phyloP scores from a whole-genome alignment of 2,797 vertebrate genomes.

The Lepus townsendii region DNA sequence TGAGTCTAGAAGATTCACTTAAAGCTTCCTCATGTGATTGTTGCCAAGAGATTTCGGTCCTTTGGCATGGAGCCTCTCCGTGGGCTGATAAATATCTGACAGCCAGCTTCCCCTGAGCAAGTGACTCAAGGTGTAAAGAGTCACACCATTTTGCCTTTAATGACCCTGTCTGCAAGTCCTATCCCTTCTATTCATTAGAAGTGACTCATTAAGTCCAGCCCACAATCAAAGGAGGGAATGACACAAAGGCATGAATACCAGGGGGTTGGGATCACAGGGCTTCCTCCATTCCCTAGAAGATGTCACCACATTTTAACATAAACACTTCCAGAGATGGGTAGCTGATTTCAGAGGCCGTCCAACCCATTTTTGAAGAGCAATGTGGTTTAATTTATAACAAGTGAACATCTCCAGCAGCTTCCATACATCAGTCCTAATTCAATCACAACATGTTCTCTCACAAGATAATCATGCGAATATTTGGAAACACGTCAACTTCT shows the following conservation, averaged over 20 bases:
- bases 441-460: neutral
- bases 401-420: conserved; percentile 2
- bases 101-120: neutral
- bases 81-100: neutral
- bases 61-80: neutral
- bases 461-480: neutral
- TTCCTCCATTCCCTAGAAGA: neutral
- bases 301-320: neutral
- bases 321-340: neutral
- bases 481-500: neutral
- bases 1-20: neutral
- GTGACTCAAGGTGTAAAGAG: neutral
- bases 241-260: neutral
- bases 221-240: neutral
- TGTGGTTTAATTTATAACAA: conserved; percentile 3
- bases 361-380: neutral
- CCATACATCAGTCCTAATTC: neutral
- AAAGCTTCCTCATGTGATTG: neutral
- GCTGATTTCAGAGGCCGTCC: conserved; percentile 2
- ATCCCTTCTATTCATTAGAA: neutral
- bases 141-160: neutral
- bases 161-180: neutral
- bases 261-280: neutral
- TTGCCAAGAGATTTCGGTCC: neutral
- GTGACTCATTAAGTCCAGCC: neutral